phyloP scores from a whole-genome alignment of 2,113 vertebrate species.

The Rallus limicola region DNA sequence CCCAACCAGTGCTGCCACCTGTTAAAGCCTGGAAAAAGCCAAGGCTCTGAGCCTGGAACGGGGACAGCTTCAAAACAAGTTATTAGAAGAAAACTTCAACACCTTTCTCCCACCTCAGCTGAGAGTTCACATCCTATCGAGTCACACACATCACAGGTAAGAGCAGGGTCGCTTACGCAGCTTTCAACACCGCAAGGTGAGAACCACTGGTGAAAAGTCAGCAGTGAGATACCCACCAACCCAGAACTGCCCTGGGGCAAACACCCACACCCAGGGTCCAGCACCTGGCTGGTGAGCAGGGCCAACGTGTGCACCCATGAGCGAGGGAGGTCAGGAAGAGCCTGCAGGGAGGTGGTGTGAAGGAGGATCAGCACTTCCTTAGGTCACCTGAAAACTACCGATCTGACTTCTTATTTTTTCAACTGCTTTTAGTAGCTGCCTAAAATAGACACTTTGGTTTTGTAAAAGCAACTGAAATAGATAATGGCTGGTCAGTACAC shows the following conservation, averaged over 20 bases:
- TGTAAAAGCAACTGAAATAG: not conserved
- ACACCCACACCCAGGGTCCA: rapidly evolving
- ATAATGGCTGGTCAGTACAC: not conserved
- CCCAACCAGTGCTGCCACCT: not conserved
- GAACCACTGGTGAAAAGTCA: not conserved
- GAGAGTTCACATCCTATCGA: not conserved
- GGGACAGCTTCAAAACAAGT: not conserved
- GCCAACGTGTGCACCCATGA: rapidly evolving
- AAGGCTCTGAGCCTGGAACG: rapidly evolving
- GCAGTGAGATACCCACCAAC: not conserved
- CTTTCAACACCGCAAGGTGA: not conserved
- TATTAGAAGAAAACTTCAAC: not conserved
- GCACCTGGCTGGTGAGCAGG: not conserved
- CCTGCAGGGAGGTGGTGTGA: not conserved
- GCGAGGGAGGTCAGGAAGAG: not conserved
- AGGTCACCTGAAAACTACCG: not conserved
- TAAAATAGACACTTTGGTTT: slow-evolving; percentile 1
- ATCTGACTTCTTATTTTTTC: not conserved
- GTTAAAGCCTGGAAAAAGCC: not conserved
- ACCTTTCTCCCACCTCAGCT: not conserved
- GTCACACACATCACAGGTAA: not conserved
- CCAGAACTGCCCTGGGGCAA: not conserved
- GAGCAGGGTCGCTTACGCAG: not conserved
- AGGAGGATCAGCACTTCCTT: not conserved
- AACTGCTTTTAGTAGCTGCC: not conserved